Evolutionary conservation across 2,113 vertebrate species (phyloP).

Genomic region (Phyllostomus hastatus): DNA sequence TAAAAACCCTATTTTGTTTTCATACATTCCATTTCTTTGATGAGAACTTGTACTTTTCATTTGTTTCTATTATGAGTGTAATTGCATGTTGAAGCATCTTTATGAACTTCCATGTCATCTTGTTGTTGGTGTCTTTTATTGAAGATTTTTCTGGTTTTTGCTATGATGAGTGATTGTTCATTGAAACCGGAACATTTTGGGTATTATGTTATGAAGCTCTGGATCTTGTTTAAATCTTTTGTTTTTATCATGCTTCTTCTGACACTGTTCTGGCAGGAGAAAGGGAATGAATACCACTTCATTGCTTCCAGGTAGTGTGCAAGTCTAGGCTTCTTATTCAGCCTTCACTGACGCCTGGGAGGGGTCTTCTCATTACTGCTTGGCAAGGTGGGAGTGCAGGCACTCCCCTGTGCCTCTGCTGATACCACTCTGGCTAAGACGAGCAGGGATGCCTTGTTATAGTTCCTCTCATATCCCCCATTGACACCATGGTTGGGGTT

Average conservation of each 20-base stretch:
- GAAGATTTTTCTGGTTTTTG: neutral
- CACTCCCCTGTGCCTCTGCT: neutral
- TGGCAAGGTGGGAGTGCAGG: neutral
- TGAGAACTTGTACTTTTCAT: neutral
- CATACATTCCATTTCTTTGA: neutral
- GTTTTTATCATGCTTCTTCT: neutral
- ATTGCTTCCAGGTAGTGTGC: neutral
- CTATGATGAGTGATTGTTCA: neutral
- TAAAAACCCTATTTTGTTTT: neutral
- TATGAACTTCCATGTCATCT: neutral
- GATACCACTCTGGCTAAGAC: neutral
- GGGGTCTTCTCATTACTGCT: neutral
- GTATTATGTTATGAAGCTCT: neutral
- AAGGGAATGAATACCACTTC: neutral
- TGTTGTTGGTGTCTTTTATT: neutral
- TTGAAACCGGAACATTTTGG: neutral
- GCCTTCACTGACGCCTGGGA: neutral
- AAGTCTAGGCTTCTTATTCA: neutral
- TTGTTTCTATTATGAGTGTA: neutral
- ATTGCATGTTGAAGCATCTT: neutral
- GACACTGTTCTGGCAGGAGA: neutral
- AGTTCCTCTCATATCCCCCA: neutral
- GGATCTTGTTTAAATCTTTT: neutral
- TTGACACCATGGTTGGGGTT: neutral
- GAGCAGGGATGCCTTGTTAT: neutral